Conservation (phyloP, 2,113 vertebrate genomes). For the Sturnus vulgaris region DNA sequence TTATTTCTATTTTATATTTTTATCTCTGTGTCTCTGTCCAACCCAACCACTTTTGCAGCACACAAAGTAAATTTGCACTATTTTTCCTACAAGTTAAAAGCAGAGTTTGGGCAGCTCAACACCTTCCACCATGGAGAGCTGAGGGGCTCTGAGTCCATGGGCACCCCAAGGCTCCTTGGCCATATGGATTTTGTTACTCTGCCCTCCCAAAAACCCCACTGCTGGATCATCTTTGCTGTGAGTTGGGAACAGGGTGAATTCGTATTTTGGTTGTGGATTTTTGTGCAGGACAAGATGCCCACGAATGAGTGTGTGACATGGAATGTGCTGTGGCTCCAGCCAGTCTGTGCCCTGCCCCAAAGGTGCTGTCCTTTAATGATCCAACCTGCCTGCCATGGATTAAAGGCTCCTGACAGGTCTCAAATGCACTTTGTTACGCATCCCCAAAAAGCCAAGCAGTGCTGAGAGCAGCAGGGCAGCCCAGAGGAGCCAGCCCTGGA, state of each 20-base stretch:
- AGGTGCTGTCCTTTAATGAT: background rate
- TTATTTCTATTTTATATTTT: background rate
- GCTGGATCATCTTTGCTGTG: too few relatives aligned
- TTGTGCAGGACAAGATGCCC: background rate
- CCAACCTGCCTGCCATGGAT: background rate
- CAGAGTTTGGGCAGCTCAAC: background rate
- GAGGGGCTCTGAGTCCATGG: background rate
- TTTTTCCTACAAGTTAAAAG: background rate
- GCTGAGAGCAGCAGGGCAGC: background rate
- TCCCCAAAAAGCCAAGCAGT: background rate
- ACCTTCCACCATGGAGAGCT: background rate
- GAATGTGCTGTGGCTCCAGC: background rate
- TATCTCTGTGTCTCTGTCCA: background rate
- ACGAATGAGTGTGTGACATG: accelerated
- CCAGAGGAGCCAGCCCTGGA: background rate
- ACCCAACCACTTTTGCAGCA: background rate
- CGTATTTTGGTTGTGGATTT: background rate
- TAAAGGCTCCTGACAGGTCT: background rate
- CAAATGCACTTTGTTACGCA: background rate
- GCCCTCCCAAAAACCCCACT: background rate
- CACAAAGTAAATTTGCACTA: background rate
- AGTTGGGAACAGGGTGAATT: accelerated
- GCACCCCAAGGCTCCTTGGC: background rate
- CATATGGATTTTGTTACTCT: background rate
- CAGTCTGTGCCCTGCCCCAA: background rate